Evolutionary conservation across 2,797 vertebrate genomes (phyloP).

Genomic region (Liparis tanakae): DNA sequence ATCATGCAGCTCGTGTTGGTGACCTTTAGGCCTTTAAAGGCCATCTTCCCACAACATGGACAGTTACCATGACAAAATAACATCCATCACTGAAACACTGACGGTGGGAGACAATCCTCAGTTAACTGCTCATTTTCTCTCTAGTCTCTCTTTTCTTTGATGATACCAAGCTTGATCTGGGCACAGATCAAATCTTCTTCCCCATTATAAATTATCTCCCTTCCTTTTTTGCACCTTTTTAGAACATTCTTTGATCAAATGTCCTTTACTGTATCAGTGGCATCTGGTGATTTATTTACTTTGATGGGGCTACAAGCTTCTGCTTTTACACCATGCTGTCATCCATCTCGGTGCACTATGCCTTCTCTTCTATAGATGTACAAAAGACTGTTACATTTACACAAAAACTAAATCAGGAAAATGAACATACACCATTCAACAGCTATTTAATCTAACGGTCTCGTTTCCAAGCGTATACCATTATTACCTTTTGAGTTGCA

Average conservation of each 20-base stretch:
- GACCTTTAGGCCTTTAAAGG: constrained; percentile 64
- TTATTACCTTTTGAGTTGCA: neutral
- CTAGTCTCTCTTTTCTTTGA: neutral
- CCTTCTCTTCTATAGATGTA: neutral
- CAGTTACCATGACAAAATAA: constrained; percentile 54
- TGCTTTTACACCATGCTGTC: neutral
- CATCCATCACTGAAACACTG: constrained; percentile 25
- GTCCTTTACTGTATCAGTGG: neutral
- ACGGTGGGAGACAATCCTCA: constrained; percentile 22
- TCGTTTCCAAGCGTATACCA: neutral
- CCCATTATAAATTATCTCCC: neutral
- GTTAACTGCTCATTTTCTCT: neutral
- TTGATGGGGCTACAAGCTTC: neutral
- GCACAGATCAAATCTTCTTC: neutral
- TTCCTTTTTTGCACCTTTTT: neutral
- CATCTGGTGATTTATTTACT: neutral
- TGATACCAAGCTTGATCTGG: neutral
- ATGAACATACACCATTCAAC: neutral
- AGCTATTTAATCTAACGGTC: neutral
- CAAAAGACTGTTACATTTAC: neutral
- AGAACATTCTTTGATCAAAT: neutral
- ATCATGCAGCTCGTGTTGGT: constrained; percentile 47
- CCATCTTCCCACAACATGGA: constrained; percentile 32
- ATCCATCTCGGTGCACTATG: neutral
- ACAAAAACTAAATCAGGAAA: neutral